Evolutionary conservation across 2,113 vertebrate species (phyloP).

Genomic region (Corythaeola cristata): DNA sequence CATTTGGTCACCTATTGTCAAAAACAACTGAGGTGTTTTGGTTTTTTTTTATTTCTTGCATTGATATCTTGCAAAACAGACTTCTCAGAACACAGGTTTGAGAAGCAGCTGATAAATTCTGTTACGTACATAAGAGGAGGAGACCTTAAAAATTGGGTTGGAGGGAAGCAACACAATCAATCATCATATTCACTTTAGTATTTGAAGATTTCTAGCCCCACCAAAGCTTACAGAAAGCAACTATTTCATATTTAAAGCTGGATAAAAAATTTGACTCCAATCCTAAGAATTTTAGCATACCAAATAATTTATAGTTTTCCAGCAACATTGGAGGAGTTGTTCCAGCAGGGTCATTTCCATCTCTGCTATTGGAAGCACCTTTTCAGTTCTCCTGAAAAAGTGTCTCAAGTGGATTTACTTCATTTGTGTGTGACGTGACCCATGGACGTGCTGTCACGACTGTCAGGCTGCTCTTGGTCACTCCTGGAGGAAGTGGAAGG

Average conservation of each 20-base stretch:
- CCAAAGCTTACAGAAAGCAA: background rate
- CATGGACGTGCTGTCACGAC: background rate
- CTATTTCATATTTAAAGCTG: background rate
- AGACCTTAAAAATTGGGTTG: background rate
- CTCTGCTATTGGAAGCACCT: background rate
- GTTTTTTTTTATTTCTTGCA: background rate
- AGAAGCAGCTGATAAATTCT: background rate
- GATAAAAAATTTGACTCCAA: background rate
- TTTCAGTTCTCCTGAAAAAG: background rate
- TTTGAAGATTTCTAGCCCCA: background rate
- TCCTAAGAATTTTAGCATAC: background rate
- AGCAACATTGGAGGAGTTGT: background rate
- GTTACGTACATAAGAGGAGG: background rate
- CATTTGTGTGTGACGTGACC: background rate
- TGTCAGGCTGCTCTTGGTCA: background rate
- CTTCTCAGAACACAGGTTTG: background rate
- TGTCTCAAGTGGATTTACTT: background rate
- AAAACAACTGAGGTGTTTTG: background rate
- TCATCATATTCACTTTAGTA: background rate
- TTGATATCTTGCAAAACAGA: background rate
- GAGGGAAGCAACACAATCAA: background rate
- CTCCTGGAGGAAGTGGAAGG: background rate
- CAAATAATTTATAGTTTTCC: background rate
- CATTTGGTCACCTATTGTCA: background rate
- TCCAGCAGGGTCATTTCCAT: background rate